Base-by-base conservation (phyloP, 53 echinoderm and acorn worm genomes). In the Luidia sarsii region DNA sequence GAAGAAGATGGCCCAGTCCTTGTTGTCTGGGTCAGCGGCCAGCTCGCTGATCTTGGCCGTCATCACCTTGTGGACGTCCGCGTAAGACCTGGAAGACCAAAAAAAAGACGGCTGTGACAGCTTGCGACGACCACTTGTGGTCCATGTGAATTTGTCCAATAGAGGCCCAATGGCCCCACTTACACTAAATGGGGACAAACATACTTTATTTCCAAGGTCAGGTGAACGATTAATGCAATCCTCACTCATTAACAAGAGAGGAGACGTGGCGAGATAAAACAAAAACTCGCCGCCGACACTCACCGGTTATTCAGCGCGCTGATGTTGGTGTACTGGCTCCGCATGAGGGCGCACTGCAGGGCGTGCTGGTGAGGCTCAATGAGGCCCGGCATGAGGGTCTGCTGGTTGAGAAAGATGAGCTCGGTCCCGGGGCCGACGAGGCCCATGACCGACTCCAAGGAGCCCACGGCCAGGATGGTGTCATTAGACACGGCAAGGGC, bases 281-380 rank as follows among this genome's bases (percentile, higher is more conserved):
- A 10, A 46, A 46, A 15, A 10, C 46, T 46, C 15, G 8, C 8
- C 15, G 15, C 15, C 46, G 8, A 46, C 15, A 62, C 48, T 24
- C 25, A 64, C 86, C 68, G 56, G 60, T 79, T 68, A 7, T 57
- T 57, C n/a, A 59, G 41, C 18, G 79, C 60, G 33, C 86, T 57
- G 57, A 86, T 86, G 39, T 79, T 66, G 29, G 67, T 57, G 48
- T 56, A 79, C 33, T 39, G 53, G 57, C 68, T 33, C 7, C 39
- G 54, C 57, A 79, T 68, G 39, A 54, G 32, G 8, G 77, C 77
- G 13, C 53, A 53, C 65, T 52, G n/a, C 11, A 38, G 4, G 6
- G 80, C 80, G 37, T 86, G 86, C 60, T 86, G 86, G 24, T 86
- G 86, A 15, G 65, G 67, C 10, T 85, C 85, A 25, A 85, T 85